Evolutionary conservation across 2,888 invertebrate genomes (phyloP).

Genomic region (Caenorhabditis wallacei): DNA sequence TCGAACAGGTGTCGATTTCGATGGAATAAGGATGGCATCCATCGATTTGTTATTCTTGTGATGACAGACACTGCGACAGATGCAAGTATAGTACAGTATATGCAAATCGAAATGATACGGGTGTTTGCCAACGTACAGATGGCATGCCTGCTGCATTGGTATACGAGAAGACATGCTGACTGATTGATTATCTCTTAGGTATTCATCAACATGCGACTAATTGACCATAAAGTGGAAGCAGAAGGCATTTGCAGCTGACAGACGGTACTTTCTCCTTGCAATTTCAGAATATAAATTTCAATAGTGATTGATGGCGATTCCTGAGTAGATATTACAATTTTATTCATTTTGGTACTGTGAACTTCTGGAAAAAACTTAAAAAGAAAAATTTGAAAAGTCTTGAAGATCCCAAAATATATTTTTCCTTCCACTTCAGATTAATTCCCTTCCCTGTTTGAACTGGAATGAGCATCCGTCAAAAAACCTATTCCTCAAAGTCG

Average conservation of each 20-base stretch:
- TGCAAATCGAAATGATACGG: conserved; percentile 62
- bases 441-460: background rate
- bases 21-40: conserved; percentile 16
- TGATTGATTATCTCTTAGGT: conserved; percentile 62
- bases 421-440: background rate
- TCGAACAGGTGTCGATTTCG: conserved; percentile 60
- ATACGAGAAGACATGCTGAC: conserved; percentile 37
- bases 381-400: too few relatives aligned
- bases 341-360: too few relatives aligned
- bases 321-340: background rate
- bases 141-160: conserved; percentile 34
- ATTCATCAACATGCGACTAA: conserved; percentile 63
- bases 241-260: conserved; percentile 40
- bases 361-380: too few relatives aligned
- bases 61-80: conserved; percentile 53
- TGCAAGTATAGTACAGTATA: conserved; percentile 58
- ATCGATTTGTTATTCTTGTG: conserved; percentile 58
- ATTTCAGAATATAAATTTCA: conserved; percentile 12
- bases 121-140: conserved; percentile 60
- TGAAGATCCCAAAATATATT: too few relatives aligned
- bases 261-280: conserved; percentile 8
- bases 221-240: conserved; percentile 29
- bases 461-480: conserved; percentile 20
- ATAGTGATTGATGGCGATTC: background rate
- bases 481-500: conserved; percentile 44